phyloP scores from a whole-genome alignment of 2,797 vertebrate species.

The Coregonus sp. region DNA sequence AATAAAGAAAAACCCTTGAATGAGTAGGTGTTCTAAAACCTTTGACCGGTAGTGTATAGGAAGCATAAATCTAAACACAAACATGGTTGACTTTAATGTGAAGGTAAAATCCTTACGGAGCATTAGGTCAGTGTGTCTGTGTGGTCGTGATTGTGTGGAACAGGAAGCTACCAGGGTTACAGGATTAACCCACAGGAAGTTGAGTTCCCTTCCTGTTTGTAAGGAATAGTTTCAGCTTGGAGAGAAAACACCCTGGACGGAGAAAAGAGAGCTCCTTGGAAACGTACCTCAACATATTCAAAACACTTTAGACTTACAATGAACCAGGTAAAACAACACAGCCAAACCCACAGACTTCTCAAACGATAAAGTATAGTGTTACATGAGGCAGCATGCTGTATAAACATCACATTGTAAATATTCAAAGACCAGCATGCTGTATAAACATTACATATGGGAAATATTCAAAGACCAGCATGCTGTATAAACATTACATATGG shows the following conservation, averaged over 20 bases:
- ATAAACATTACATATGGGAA: background rate
- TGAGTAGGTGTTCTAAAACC: too few relatives aligned
- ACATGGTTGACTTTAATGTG: background rate
- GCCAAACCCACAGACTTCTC: background rate
- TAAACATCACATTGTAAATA: background rate
- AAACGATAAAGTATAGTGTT: background rate
- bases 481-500: background rate
- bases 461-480: background rate
- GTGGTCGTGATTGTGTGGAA: conserved; percentile 64
- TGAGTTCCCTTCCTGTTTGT: conserved; percentile 78
- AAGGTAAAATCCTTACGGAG: conserved; percentile 50
- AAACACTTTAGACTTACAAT: background rate
- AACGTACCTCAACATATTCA: conserved; percentile 27
- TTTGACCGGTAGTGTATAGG: background rate
- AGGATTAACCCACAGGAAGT: conserved; percentile 73
- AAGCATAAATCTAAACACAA: conserved; percentile 4
- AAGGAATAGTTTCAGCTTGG: conserved; percentile 60
- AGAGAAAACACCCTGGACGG: conserved; percentile 54
- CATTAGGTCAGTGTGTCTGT: conserved; percentile 64
- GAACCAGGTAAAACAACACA: background rate
- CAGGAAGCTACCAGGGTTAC: conserved; percentile 73
- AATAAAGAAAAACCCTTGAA: too few relatives aligned
- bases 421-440: too few relatives aligned
- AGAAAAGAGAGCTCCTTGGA: conserved; percentile 47
- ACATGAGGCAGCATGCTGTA: background rate